Percentiles rank a stretch among this genome's conserved stretches.
These are phyloP conservation scores for Xiphophorus maculatus DNA, from an alignment of 2,113 vertebrate species.

Conservation along the genomic window DNA sequence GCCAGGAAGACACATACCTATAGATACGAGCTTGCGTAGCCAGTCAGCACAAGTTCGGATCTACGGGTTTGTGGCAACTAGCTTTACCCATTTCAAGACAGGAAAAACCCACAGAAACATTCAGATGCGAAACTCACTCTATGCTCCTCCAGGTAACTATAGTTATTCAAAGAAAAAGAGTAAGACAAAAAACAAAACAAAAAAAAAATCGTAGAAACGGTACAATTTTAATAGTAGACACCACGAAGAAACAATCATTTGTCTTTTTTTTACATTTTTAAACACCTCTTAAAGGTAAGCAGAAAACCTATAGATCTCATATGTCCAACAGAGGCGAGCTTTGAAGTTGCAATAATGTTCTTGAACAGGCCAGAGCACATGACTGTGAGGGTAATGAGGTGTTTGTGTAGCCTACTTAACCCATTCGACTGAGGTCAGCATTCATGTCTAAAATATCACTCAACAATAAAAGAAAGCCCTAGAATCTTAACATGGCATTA, in stretches of 20 bases:
- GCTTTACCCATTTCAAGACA: constrained; percentile 74
- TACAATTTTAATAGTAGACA: not conserved
- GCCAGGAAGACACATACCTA: constrained; percentile 95
- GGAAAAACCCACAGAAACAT: constrained; percentile 11
- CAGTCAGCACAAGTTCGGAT: constrained; percentile 98
- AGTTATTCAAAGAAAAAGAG: not conserved
- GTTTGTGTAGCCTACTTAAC: constrained; percentile 57
- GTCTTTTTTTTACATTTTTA: not conserved
- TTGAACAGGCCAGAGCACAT: constrained; percentile 46
- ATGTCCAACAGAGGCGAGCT: not conserved
- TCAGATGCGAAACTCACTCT: constrained; percentile 3
- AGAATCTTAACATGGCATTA: not conserved
- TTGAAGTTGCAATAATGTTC: constrained; percentile 19
- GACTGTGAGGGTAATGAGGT: constrained; percentile 28
- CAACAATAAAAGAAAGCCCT: constrained; percentile 10
- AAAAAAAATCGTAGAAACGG: not conserved
- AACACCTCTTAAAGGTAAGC: not conserved
- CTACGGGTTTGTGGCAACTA: constrained; percentile 98
- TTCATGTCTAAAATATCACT: constrained; percentile 40
- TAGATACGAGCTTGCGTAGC: constrained; percentile 98
- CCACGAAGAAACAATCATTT: not conserved
- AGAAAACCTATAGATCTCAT: not conserved
- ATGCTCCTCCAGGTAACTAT: not conserved
- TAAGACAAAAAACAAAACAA: not conserved
- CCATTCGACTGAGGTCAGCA: constrained; percentile 36